Base-by-base conservation (phyloP, 37 sponge, comb jelly and placozoan genomes). In the Lycopodina hypogea region DNA sequence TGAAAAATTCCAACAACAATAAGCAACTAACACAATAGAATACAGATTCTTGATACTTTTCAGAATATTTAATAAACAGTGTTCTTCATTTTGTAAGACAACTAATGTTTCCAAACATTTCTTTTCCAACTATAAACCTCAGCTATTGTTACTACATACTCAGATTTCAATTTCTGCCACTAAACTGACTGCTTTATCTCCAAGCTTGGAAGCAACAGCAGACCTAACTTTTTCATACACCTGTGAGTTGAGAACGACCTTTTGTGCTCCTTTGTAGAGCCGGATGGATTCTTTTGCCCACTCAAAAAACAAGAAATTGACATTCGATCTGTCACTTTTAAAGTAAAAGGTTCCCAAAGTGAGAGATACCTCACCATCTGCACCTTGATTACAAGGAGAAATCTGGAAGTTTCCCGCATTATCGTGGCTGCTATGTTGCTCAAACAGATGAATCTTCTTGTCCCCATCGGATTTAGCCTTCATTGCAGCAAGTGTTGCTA, bases 271-370 rank as follows among this genome's bases (percentile, higher is more conserved):
- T 24, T 41, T 24, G 3, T 39, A 22, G 45, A 70, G 8, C 11
- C 3, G 21, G 23, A 26, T 70, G 15, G 42, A 35, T 4, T 2
- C 2, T 22, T 6, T 12, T 2, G 2, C 26, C 21, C 26, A 70
- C 1, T 2, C 36, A 24, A 21, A 22, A 17, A 70, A 70, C 1
- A 70, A 38, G 15, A 42, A 70, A 18, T 24, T 40, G n/a, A n/a
- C 17, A 37, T 70, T 22, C 1, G 9, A 11, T 2, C 26, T 41
- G 70, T 19, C 4, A 42, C 42, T n/a, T 26, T 18, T 42, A 22
- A 70, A 70, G 36, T 70, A 70, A 17, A 70, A 70, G 11, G 70
- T 15, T 70, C 45, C 70, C 14, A 70, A 23, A 4, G 24, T n/a
- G 8, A 70, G 41, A 23, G 70, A 42, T 11, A 70, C 70, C 4